phyloP scores from a whole-genome alignment of 2,797 vertebrate species.

The Aphelocoma californica region DNA sequence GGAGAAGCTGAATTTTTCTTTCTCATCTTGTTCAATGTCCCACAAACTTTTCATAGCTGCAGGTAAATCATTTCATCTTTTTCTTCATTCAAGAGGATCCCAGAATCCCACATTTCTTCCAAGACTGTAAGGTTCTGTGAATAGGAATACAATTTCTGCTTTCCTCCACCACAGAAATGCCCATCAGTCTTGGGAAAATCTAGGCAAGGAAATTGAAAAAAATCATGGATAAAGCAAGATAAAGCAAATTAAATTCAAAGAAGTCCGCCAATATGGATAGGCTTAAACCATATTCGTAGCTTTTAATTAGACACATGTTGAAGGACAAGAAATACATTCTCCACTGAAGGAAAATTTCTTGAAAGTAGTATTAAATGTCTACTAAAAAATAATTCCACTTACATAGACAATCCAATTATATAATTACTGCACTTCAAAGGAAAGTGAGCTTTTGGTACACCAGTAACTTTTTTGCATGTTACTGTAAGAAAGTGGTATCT shows the following conservation, averaged over 20 bases:
- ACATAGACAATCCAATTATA: neutral
- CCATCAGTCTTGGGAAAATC: neutral
- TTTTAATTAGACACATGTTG: neutral
- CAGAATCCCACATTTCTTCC: neutral
- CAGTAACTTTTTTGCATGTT: neutral
- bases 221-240: neutral
- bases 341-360: neutral
- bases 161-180: neutral
- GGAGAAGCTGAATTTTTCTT: neutral
- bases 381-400: neutral
- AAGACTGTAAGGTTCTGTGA: neutral
- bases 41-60: neutral
- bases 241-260: neutral
- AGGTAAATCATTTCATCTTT: neutral
- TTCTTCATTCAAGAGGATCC: neutral
- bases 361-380: neutral
- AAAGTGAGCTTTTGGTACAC: neutral
- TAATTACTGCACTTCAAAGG: neutral
- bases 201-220: neutral
- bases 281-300: neutral
- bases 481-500: neutral
- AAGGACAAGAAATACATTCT: neutral
- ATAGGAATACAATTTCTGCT: neutral
- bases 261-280: neutral
- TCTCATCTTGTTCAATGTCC: fast-evolving